Evolutionary conservation across 2,797 vertebrate genomes (phyloP), one percentile per base, ranked within the genome.

Genomic region (Pangasius krempfi): DNA sequence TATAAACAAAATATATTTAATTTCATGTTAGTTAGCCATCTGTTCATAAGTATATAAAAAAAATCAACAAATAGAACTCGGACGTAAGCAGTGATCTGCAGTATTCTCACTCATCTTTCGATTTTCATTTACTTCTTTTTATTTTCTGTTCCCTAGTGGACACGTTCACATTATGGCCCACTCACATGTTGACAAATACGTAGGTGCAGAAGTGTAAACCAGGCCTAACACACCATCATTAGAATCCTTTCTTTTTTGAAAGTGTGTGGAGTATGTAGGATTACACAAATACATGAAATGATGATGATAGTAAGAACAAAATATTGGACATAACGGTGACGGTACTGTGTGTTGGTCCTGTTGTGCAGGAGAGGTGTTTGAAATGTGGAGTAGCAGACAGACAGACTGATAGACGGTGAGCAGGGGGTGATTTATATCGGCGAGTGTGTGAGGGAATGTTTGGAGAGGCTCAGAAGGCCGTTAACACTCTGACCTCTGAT

Each of bases 401-500:
- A 50, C 83, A 30, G 10, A 50, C 83, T 70, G 83, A 85, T 85
- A 54, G 47, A 85, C 92, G 93, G 93, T 94, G 93, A 93, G 94
- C 64, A 91, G 86, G 91, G 90, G 78, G 92, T 96, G 96, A 97
- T 96, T 97, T 96, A 96, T 96, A 96, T 88, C 89, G 56, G 87
- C 90, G 92, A 92, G 90, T 86, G 92, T 92, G 90, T 86, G 88
- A 88, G 92, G 88, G 92, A 91, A 93, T 95, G 94, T 95, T 95
- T 95, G 95, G 92, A 93, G 92, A 95, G 94, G 92, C 93, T 92
- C 92, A 93, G 94, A 94, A 94, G 96, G 96, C 94, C 95, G 95
- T 96, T 96, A 96, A 95, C 95, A 94, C 93, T 92, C 94, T 96
- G 95, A 96, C 96, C 96, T 93, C 94, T 94, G 94, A 95, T 95